These are phyloP conservation scores for Borostomias antarcticus DNA, from an alignment of 2,797 vertebrate genomes.

Conservation along the genomic window DNA sequence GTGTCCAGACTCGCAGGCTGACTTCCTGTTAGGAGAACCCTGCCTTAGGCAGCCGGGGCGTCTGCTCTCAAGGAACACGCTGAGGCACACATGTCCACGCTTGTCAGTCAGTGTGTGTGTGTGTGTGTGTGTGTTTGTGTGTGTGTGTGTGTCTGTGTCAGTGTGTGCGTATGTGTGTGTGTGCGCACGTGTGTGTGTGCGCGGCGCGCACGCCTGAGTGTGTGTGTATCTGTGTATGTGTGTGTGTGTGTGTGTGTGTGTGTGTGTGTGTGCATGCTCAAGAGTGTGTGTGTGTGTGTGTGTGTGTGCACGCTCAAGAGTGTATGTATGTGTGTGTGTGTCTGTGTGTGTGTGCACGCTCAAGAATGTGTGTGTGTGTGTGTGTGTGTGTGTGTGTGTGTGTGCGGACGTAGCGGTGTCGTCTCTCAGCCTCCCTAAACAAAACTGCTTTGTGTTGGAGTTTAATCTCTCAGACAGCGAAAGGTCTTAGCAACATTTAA, in stretches of 20 bases:
- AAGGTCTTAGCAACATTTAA: conserved; percentile 25
- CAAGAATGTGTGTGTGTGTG: conserved; percentile 43
- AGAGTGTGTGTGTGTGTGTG: conserved; percentile 6
- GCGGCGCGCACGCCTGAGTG: no score
- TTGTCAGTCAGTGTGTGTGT: conserved; percentile 51
- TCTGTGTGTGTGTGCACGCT: conserved; percentile 28
- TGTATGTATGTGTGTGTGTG: conserved; percentile 14
- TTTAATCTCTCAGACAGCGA: conserved; percentile 35
- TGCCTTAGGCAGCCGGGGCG: conserved; percentile 63
- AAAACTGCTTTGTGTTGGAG: conserved; percentile 40
- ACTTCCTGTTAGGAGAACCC: conserved; percentile 74
- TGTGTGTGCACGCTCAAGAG: conserved; percentile 3
- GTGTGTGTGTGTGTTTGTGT: conserved; percentile 19
- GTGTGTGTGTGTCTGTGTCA: no score
- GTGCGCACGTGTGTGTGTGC: conserved; percentile 1
- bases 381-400: conserved; percentile 4
- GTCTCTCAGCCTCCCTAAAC: conserved; percentile 53
- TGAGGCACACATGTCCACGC: conserved; percentile 67
- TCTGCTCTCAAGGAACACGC: conserved; percentile 60
- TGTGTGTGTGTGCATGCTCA: neutral
- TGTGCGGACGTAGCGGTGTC: conserved; percentile 47
- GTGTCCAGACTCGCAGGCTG: conserved; percentile 64
- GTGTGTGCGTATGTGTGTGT: conserved; percentile 18
- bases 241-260: neutral
- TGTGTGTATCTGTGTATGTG: neutral